These are phyloP conservation scores for Scaeva pyrastri DNA, from an alignment of 2,888 invertebrate species.

Conservation along the genomic window DNA sequence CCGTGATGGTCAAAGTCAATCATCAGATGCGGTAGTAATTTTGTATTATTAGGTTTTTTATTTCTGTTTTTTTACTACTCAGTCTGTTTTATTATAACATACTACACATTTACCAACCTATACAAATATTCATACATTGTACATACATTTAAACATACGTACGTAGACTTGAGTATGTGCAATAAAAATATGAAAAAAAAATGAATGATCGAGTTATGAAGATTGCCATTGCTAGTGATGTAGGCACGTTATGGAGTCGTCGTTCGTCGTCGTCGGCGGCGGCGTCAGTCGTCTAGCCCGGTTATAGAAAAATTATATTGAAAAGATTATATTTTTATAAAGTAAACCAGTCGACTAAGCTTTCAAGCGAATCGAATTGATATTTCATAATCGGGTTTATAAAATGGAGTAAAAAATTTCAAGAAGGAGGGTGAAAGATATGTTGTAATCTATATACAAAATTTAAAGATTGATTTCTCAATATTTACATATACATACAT, in stretches of 20 bases:
- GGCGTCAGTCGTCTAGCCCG: background rate
- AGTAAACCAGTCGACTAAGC: constrained; percentile 32
- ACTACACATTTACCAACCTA: no score
- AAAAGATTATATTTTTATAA: constrained; percentile 25
- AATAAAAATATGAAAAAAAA: background rate
- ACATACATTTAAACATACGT: background rate
- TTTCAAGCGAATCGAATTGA: constrained; percentile 49
- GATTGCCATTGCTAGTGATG: background rate
- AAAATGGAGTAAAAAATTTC: constrained; percentile 18
- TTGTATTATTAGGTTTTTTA: background rate
- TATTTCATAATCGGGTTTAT: constrained; percentile 46
- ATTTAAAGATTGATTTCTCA: background rate
- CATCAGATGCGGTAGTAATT: constrained; percentile 41
- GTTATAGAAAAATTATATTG: constrained; percentile 9
- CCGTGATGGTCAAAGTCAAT: constrained; percentile 75
- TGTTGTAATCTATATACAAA: constrained; percentile 27
- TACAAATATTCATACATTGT: no score
- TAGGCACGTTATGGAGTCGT: background rate
- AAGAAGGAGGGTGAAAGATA: background rate
- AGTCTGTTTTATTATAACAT: constrained; percentile 6
- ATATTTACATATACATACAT: background rate
- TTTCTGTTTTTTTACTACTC: background rate
- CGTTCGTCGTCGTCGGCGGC: no score
- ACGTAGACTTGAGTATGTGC: background rate
- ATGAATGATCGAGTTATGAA: constrained; percentile 37